phyloP scores from a whole-genome alignment of 2,113 vertebrate genomes.

The Toxostoma redivivum region DNA sequence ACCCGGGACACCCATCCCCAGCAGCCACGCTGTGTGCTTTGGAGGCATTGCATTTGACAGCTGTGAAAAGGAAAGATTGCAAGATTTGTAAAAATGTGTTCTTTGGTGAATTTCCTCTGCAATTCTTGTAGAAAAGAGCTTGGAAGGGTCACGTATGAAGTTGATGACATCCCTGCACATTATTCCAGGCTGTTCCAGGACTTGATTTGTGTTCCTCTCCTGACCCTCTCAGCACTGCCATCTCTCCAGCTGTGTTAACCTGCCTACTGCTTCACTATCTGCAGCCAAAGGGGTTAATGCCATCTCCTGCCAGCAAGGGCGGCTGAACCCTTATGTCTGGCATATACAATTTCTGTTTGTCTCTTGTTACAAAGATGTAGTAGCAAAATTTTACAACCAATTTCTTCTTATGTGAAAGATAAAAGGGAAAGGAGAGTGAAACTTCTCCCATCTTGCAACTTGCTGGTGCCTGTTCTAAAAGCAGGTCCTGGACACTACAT shows the following conservation, averaged over 20 bases:
- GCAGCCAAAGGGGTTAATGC: background rate
- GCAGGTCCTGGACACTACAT: background rate
- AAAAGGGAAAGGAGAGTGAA: background rate
- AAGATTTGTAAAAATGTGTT: background rate
- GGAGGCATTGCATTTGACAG: background rate
- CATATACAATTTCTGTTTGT: background rate
- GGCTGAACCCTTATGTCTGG: background rate
- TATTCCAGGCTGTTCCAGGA: background rate
- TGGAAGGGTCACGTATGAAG: background rate
- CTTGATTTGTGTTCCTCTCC: background rate
- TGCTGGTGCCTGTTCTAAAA: background rate
- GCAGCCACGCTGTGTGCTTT: rapidly evolving
- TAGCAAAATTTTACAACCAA: background rate
- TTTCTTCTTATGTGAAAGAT: constrained; percentile 13
- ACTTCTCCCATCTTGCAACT: background rate
- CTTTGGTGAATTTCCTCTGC: background rate
- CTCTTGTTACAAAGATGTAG: background rate
- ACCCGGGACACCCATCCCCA: rapidly evolving
- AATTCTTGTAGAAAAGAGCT: background rate
- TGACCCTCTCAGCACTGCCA: background rate
- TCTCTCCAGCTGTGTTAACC: background rate
- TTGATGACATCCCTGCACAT: background rate
- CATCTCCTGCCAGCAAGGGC: background rate
- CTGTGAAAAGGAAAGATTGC: background rate
- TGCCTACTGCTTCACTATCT: background rate